phyloP scores from a whole-genome alignment of 2,113 vertebrate genomes.

The Bubo bubo region DNA sequence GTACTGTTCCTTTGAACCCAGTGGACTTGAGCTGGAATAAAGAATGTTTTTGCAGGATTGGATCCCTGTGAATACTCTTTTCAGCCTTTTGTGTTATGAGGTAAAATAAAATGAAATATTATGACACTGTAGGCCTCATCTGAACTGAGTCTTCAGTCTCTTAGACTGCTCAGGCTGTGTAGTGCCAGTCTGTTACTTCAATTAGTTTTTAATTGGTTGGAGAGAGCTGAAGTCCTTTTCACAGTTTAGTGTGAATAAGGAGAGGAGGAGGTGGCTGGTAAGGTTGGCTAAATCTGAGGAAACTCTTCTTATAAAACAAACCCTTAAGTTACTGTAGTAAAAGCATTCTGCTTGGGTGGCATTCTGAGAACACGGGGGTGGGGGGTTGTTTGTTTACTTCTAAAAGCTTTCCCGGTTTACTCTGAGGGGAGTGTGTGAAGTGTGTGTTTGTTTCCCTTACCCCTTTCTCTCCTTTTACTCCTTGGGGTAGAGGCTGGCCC shows the following conservation, averaged over 20 bases:
- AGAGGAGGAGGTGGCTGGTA: constrained; percentile 7
- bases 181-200: constrained; percentile 7
- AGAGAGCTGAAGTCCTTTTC: constrained; percentile 46
- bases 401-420: neutral
- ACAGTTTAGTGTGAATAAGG: constrained; percentile 21
- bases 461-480: neutral
- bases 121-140: neutral
- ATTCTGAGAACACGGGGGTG: neutral
- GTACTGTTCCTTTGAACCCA: neutral
- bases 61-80: neutral
- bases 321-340: neutral
- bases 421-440: neutral
- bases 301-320: neutral
- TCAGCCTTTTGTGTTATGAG: neutral
- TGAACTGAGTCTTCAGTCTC: neutral
- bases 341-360: constrained; percentile 33
- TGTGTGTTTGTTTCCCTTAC: neutral
- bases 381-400: neutral
- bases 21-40: neutral
- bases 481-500: neutral
- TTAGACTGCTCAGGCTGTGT: neutral
- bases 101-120: constrained; percentile 36
- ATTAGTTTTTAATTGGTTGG: constrained; percentile 56
- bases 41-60: neutral
- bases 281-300: constrained; percentile 22